Evolutionary conservation across 2,888 invertebrate genomes (phyloP), one percentile per base, ranked within the genome.

Genomic region (Lasioglossum figueresi): DNA sequence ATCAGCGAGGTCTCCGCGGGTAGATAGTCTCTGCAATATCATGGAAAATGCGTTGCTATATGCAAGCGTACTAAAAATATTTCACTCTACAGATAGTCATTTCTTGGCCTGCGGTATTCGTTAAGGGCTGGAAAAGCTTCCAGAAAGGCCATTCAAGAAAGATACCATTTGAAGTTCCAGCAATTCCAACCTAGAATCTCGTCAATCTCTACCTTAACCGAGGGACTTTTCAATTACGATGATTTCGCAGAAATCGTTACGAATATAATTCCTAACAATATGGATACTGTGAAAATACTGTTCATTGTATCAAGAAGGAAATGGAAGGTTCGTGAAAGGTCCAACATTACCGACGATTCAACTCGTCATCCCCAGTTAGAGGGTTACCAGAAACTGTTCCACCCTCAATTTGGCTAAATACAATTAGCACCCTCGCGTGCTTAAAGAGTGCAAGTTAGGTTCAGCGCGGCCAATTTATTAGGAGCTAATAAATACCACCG

Each of bases 401-500:
- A 56, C 10, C 56, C 12, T 0, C 1, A 12, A 56, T n/a, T 56
- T 10, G 4, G 3, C 56, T 2, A 56, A 56, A 56, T 10, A n/a
- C 56, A 56, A n/a, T 56, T 10, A 8, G n/a, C n/a, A 56, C 10
- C 52, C 23, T 56, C 56, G 56, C 4, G 12, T n/a, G 14, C 31
- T 48, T 31, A 78, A 72, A 14, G 5, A 14, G 37, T n/a, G 14
- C 23, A 59, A 82, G 73, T 56, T 71, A 27, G 76, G 40, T 76
- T 78, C 56, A 77, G 68, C 0, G 31, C 23, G 23, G 12, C 40
- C 56, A 68, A 88, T 82, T 80, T 73, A 75, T 87, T 74, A 79
- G 77, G 56, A 59, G 71, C 59, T 37, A 70, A 48, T 80, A 79
- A 83, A 76, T 77, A 84, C 79, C 76, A 31, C 45, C 80, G 84